phyloP scores from a whole-genome alignment of 2,797 vertebrate species.

The Tinamus major region DNA sequence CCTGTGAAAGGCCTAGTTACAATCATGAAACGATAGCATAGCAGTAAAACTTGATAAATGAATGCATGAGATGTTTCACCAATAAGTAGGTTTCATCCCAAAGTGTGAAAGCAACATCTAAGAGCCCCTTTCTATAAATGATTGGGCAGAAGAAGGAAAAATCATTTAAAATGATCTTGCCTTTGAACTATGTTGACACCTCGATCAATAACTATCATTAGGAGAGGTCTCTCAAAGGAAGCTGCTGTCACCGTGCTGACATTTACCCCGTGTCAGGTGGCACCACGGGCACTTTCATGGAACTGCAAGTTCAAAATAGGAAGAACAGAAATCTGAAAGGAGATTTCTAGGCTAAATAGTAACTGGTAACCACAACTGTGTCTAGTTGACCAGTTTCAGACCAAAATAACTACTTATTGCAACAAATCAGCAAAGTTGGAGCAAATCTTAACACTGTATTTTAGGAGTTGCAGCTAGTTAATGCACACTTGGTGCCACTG shows the following conservation, averaged over 20 bases:
- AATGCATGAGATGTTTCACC: neutral
- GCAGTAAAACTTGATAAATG: neutral
- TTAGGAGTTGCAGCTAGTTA: neutral
- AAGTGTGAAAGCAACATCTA: neutral
- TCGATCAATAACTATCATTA: constrained; percentile 55
- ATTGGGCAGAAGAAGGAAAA: neutral
- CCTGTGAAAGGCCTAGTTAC: neutral
- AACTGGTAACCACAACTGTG: neutral
- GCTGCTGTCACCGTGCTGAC: neutral
- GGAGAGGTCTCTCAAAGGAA: neutral
- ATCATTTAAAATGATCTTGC: neutral
- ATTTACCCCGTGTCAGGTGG: constrained; percentile 28
- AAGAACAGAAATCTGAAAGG: neutral
- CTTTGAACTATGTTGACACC: constrained; percentile 6
- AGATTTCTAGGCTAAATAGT: neutral
- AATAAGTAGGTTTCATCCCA: neutral
- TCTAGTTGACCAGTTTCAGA: neutral
- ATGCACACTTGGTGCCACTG: neutral
- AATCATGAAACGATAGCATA: neutral
- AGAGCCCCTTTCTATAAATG: neutral
- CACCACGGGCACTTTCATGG: neutral
- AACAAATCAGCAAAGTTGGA: neutral
- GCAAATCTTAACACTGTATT: neutral
- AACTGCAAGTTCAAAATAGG: neutral
- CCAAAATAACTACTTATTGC: neutral